Percentiles rank a stretch among this genome's conserved stretches.
phyloP scores from a whole-genome alignment of 2,113 vertebrate species.

The Rhea americana region DNA sequence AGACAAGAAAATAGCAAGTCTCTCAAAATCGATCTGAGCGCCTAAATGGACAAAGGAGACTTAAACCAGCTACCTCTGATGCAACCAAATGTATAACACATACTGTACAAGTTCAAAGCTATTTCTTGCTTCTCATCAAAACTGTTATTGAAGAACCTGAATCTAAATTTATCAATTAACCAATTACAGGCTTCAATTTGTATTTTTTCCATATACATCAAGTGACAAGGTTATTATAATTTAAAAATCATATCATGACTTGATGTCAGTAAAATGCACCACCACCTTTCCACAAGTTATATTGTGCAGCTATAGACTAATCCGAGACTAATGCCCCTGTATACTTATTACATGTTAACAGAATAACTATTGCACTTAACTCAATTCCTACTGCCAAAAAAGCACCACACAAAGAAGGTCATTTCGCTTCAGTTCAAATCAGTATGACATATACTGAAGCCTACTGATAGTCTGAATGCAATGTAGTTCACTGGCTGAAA shows the following conservation, averaged over 20 bases:
- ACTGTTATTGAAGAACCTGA: background rate
- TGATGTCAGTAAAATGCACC: background rate
- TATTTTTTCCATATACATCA: background rate
- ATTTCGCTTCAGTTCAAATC: background rate
- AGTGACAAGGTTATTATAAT: background rate
- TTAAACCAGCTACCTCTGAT: constrained; percentile 68
- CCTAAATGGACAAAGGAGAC: constrained; percentile 72
- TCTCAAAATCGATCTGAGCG: constrained; percentile 75
- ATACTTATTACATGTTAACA: background rate
- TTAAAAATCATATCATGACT: background rate
- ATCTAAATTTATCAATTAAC: constrained; percentile 11
- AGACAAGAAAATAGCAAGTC: constrained; percentile 67
- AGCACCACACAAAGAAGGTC: background rate
- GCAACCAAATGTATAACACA: constrained; percentile 64
- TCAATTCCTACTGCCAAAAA: background rate
- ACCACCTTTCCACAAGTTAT: background rate
- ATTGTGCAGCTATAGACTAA: background rate
- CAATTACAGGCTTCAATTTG: background rate
- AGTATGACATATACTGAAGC: background rate
- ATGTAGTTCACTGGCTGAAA: background rate
- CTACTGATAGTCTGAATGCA: background rate
- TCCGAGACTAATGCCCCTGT: background rate
- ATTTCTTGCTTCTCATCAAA: background rate
- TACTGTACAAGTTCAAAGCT: constrained; percentile 14
- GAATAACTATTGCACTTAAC: background rate